These are phyloP conservation scores for Endotricha flammealis DNA, from an alignment of 2,888 invertebrate species.

Conservation along the genomic window DNA sequence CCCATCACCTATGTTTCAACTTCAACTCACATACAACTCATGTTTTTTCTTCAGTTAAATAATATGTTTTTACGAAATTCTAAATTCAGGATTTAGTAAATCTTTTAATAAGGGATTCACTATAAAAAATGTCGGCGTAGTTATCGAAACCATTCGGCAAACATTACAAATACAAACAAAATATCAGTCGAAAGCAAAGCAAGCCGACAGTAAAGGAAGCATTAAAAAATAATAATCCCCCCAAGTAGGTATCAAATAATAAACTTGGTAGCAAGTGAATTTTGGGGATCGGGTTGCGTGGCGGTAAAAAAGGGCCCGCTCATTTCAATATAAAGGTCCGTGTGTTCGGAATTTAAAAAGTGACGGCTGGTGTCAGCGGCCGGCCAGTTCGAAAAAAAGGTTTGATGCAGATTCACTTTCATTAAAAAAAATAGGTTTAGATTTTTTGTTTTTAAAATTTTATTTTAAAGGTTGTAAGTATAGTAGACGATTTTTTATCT, in stretches of 20 bases:
- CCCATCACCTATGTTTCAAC: no score
- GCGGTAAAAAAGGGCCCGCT: constrained; percentile 47
- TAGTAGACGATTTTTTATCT: no score
- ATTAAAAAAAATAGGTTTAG: no score
- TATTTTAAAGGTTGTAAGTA: no score
- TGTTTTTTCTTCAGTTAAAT: no score
- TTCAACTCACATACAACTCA: no score
- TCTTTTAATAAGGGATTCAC: not conserved
- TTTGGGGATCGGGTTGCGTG: constrained; percentile 70
- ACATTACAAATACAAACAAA: constrained; percentile 49
- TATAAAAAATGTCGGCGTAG: constrained; percentile 1
- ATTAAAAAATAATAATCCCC: constrained; percentile 59
- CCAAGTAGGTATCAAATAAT: constrained; percentile 77
- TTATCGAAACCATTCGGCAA: constrained; percentile 29
- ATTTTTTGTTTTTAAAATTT: no score
- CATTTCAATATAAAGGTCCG: constrained; percentile 45
- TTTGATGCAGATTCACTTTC: constrained; percentile 52
- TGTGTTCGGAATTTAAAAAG: constrained; percentile 67
- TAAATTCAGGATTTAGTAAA: not conserved
- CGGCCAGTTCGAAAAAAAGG: constrained; percentile 50
- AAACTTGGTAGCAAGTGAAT: constrained; percentile 78
- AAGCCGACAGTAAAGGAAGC: constrained; percentile 56
- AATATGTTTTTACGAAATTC: no score
- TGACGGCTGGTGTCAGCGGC: constrained; percentile 65
- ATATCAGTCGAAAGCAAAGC: constrained; percentile 53